A percentile compares a stretch with the other conserved stretches of the same genome.
These are phyloP conservation scores for Pteromalus puparum DNA, from an alignment of 1,140 invertebrate genomes.

Conservation along the genomic window DNA sequence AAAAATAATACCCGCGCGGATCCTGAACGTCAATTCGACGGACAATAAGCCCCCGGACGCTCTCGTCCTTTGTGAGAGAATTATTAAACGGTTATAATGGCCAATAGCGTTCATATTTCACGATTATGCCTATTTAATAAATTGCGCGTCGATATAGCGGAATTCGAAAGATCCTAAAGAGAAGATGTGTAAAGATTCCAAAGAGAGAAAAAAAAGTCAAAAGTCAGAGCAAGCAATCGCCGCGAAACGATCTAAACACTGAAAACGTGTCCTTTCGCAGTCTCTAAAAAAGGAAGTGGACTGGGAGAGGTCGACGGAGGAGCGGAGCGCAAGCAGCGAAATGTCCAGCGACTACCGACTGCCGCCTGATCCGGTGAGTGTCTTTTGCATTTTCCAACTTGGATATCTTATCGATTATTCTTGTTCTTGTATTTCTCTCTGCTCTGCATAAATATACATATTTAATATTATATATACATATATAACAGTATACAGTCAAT, in stretches of 20 bases:
- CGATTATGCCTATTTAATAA: too few relatives aligned
- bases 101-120: too few relatives aligned
- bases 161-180: too few relatives aligned
- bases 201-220: not conserved
- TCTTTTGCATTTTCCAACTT: slow-evolving; percentile 61
- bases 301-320: slow-evolving; percentile 85
- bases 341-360: slow-evolving; percentile 86
- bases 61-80: too few relatives aligned
- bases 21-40: too few relatives aligned
- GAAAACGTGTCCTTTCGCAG: slow-evolving; percentile 73
- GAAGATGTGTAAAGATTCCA: not conserved
- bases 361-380: slow-evolving; percentile 88
- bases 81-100: too few relatives aligned
- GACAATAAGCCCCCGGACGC: too few relatives aligned
- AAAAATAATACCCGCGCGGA: too few relatives aligned
- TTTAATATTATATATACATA: slow-evolving; percentile 61
- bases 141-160: too few relatives aligned
- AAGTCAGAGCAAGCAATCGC: not conserved
- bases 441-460: slow-evolving; percentile 71
- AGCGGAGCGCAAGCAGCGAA: slow-evolving; percentile 83
- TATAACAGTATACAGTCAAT: slow-evolving; percentile 49
- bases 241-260: slow-evolving; percentile 48
- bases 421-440: slow-evolving; percentile 71
- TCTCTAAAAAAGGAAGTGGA: slow-evolving; percentile 92
- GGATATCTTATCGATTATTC: slow-evolving; percentile 69